These are phyloP conservation scores for Cryptoleucopteryx plumbea DNA, from an alignment of 2,113 vertebrate genomes.

Conservation along the genomic window DNA sequence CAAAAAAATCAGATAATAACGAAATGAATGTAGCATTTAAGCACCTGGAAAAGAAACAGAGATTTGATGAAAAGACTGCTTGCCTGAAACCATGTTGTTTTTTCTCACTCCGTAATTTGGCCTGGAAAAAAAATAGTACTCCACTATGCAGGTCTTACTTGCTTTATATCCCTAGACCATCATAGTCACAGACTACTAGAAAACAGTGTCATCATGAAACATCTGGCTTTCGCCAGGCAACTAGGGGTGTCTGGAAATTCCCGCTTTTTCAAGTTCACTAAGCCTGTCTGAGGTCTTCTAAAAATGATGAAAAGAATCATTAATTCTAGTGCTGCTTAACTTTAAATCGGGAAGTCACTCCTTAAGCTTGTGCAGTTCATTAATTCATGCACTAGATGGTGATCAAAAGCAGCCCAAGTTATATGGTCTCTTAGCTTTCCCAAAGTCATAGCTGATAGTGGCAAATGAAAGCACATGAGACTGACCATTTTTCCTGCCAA, in stretches of 20 bases:
- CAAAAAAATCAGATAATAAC: not conserved
- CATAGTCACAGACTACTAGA: not conserved
- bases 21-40: not conserved
- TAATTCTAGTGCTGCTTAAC: not conserved
- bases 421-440: not conserved
- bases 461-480: not conserved
- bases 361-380: slow-evolving; percentile 33
- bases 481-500: not conserved
- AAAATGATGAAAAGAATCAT: not conserved
- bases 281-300: not conserved
- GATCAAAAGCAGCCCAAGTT: slow-evolving; percentile 55
- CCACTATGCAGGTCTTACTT: not conserved
- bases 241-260: not conserved
- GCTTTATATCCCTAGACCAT: not conserved
- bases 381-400: slow-evolving; percentile 68
- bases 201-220: not conserved
- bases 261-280: not conserved
- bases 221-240: not conserved
- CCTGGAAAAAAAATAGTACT: not conserved
- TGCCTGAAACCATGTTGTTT: not conserved
- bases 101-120: not conserved
- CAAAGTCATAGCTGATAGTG: not conserved
- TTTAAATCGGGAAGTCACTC: not conserved
- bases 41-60: not conserved
- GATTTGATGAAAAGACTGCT: not conserved